Evolutionary conservation across 2,797 vertebrate genomes (phyloP), one percentile per base, ranked within the genome.

Genomic region (Poecile montanus): DNA sequence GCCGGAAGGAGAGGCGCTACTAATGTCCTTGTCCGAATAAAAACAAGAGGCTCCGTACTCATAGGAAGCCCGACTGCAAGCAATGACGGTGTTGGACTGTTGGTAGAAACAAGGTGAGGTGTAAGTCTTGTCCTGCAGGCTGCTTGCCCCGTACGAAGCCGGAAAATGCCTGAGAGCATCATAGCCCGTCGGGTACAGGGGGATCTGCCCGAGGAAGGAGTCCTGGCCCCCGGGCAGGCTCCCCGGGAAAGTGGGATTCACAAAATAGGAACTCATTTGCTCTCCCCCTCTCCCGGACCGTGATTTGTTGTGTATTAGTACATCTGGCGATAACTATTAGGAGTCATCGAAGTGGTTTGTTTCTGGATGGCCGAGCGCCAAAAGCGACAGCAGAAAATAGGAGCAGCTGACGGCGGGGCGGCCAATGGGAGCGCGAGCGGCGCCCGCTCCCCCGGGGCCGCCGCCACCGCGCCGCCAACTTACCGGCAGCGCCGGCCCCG

Each of bases 391-490:
- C 98, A 97, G 97, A 98, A 96, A 95, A 98, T 98, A 97, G 97
- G 97, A 98, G 98, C 98, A 98, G 98, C 98, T 99, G 98, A 99
- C 98, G 98, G 98, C 96, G 97, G 97, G 95, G 96, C 97, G 98
- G 96, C 98, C 99, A 99, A 99, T 99, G 98, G 98, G 98, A 98
- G 97, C 77, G 97, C 98, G 98, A 96, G 98, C 97, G 97, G 98
- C 98, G 98, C 98, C 97, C 96, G 97, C 97, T 98, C 98, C 98
- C 98, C 96, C 95, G 98, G 97, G 98, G 98, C 95, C 92, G 89
- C 97, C 96, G 96, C 97, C 98, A 98, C 98, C 98, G 98, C 98
- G 98, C 98, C 98, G 98, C 97, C 98, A 98, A 98, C 97, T 98
- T 98, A 97, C 97, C 98, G 98, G 98, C 97, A 96, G 56, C 75